phyloP scores from a whole-genome alignment of 2,797 vertebrate species.

The Moxostoma hubbsi region DNA sequence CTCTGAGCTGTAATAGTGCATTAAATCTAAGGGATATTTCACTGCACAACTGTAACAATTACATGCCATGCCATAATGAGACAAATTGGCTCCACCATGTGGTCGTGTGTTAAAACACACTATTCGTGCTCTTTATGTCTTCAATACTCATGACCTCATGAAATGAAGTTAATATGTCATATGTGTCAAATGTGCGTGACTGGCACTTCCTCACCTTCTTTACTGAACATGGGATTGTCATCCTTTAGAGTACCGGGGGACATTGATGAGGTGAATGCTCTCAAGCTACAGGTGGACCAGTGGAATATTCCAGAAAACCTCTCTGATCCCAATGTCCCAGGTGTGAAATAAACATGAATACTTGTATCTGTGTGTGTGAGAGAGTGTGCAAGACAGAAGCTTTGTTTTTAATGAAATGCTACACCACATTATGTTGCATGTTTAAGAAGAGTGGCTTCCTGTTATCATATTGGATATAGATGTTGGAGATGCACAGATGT shows the following conservation, averaged over 20 bases:
- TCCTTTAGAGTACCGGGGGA: slow-evolving; percentile 80
- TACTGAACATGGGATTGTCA: neutral
- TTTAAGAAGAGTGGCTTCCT: no score
- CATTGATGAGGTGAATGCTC: slow-evolving; percentile 84
- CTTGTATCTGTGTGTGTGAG: no score
- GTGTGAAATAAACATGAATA: slow-evolving; percentile 61
- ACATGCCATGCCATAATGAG: neutral
- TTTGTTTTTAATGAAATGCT: no score
- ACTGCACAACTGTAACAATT: neutral
- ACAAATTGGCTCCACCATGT: slow-evolving; percentile 35
- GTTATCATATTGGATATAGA: no score
- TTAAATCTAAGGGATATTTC: neutral
- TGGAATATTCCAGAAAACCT: slow-evolving; percentile 81
- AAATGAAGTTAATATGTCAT: neutral
- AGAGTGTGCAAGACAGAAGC: no score
- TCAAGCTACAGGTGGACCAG: slow-evolving; percentile 84
- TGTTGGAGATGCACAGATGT: no score
- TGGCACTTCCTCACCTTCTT: neutral
- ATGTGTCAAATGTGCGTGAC: neutral
- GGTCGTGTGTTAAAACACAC: slow-evolving; percentile 1
- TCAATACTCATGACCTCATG: neutral
- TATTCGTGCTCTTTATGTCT: neutral
- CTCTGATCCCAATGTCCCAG: slow-evolving; percentile 81
- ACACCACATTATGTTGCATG: no score
- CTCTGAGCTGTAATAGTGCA: neutral